phyloP scores from a whole-genome alignment of 2,113 vertebrate genomes.

The Austrofundulus limnaeus region DNA sequence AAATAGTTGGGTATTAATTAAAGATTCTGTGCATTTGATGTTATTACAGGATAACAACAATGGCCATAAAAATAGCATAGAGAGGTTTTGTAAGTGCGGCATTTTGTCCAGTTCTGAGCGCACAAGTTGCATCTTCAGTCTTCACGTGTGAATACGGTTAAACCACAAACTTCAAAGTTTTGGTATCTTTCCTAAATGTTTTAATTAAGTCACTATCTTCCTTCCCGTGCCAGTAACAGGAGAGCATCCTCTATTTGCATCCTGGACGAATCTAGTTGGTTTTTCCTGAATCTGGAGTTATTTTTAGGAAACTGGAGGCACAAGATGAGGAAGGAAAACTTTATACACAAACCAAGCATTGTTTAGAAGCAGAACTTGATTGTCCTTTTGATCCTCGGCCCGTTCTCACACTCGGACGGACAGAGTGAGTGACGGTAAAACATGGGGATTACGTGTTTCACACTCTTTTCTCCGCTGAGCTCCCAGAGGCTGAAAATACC shows the following conservation, averaged over 20 bases:
- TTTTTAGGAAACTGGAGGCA: slow-evolving; percentile 19
- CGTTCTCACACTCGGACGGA: slow-evolving; percentile 47
- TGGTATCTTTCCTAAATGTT: too few species aligned
- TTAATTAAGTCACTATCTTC: slow-evolving; percentile 1
- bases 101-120: too few species aligned
- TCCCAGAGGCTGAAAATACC: slow-evolving; percentile 36
- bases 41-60: too few species aligned
- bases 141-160: too few species aligned
- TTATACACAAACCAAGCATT: slow-evolving; percentile 24
- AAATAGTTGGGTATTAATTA: too few species aligned
- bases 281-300: not conserved
- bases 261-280: not conserved
- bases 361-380: slow-evolving; percentile 36
- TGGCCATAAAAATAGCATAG: too few species aligned
- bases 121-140: too few species aligned
- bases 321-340: slow-evolving; percentile 29
- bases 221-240: not conserved
- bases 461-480: slow-evolving; percentile 10
- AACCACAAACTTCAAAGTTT: too few species aligned
- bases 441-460: slow-evolving; percentile 25
- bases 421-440: slow-evolving; percentile 14
- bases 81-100: too few species aligned
- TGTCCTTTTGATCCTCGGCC: slow-evolving; percentile 32
- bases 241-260: not conserved
- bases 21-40: too few species aligned